A percentile compares a stretch with the other conserved stretches of the same genome.
Conservation (phyloP, 2,797 vertebrate genomes). For the Eulemur albifrons region DNA sequence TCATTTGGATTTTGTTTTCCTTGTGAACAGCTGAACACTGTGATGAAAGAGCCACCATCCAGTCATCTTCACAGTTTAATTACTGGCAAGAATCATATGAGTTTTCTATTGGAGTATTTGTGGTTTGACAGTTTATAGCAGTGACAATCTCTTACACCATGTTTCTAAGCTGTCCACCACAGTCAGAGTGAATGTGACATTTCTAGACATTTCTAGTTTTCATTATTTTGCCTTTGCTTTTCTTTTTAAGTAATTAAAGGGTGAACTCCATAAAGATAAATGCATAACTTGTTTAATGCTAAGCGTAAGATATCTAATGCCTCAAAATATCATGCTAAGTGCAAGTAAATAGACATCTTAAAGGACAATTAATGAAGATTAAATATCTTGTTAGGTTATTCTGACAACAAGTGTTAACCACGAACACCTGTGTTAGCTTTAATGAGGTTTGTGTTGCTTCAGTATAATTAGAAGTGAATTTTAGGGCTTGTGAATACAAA, state of each 20-base stretch:
- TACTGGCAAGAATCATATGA: conserved; percentile 29
- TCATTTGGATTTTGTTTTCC: conserved; percentile 48
- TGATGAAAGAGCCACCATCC: conserved; percentile 10
- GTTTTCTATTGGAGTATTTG: conserved; percentile 40
- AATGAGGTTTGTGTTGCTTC: conserved; percentile 21
- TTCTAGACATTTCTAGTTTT: conserved; percentile 40
- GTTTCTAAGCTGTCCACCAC: conserved; percentile 10
- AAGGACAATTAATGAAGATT: conserved; percentile 43
- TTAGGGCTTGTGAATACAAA: conserved; percentile 30
- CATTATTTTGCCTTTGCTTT: conserved; percentile 40
- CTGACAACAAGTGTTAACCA: conserved; percentile 35
- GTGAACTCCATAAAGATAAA: conserved; percentile 34
- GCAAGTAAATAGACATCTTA: conserved; percentile 3
- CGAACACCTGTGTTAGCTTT: background rate
- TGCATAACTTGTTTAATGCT: background rate
- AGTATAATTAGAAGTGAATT: conserved; percentile 16
- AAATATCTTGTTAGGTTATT: conserved; percentile 24
- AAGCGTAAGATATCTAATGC: conserved; percentile 12
- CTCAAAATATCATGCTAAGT: background rate
- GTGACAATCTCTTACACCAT: conserved; percentile 53
- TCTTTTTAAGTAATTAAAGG: conserved; percentile 56
- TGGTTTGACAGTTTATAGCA: conserved; percentile 58
- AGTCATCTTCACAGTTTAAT: conserved; percentile 36
- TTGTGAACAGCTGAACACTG: conserved; percentile 27
- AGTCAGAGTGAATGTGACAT: conserved; percentile 10